Evolutionary conservation across 2,888 invertebrate genomes (phyloP).

Genomic region (Eupeodes luniger): DNA sequence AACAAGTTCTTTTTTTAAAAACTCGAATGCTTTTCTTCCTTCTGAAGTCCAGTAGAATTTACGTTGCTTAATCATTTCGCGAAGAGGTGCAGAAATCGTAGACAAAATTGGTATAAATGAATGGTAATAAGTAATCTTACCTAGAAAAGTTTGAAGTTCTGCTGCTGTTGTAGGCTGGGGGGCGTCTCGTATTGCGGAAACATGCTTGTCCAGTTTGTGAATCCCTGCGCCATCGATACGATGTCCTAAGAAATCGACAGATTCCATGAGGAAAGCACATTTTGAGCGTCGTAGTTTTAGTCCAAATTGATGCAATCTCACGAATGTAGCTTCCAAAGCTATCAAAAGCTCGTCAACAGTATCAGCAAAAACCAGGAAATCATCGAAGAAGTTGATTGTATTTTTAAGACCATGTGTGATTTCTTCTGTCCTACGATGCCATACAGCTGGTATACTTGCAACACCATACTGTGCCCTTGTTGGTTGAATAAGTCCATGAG

Average conservation of each 20-base stretch:
- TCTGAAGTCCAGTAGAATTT: constrained; percentile 12
- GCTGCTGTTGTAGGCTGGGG: constrained; percentile 13
- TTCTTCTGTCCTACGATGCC: constrained; percentile 10
- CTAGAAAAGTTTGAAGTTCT: constrained; percentile 50
- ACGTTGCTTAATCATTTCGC: neutral
- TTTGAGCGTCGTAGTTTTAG: constrained; percentile 5
- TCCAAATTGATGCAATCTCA: neutral
- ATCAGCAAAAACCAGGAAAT: neutral
- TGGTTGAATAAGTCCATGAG: constrained; percentile 14
- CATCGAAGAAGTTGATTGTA: neutral
- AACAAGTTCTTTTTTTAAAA: too few relatives aligned
- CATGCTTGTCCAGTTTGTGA: too few relatives aligned
- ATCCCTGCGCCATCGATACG: too few relatives aligned
- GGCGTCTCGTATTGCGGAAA: too few relatives aligned
- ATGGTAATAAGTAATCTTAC: constrained; percentile 32
- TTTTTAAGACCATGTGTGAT: constrained; percentile 4
- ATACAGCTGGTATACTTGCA: constrained; percentile 1
- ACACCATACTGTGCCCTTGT: constrained; percentile 4
- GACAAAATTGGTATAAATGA: constrained; percentile 29
- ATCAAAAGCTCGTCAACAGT: neutral
- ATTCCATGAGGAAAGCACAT: constrained; percentile 29
- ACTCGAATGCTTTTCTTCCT: constrained; percentile 1
- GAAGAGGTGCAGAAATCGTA: constrained; percentile 16
- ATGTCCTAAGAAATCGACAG: too few relatives aligned
- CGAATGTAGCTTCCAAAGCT: neutral